Base-by-base conservation (phyloP, 1,140 invertebrate species). In the Acromyrmex heyeri region DNA sequence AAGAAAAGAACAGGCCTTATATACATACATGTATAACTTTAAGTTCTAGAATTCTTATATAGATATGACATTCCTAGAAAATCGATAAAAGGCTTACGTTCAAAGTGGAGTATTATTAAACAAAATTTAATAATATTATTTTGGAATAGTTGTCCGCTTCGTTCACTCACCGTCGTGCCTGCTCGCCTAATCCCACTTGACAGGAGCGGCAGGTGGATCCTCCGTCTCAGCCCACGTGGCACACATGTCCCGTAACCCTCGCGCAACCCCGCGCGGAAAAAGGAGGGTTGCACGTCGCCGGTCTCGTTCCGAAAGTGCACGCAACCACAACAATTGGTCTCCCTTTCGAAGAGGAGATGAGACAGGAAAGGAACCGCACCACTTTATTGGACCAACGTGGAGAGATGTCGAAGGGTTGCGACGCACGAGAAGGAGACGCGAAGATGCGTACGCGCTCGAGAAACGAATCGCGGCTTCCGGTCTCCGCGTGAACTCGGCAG, bases 171-270 rank as follows among this genome's bases (percentile, higher is more conserved):
- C 85, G 88, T 89, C 85, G 77, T 78, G 67, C 38, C 78, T 65
- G 83, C 38, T 87, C 85, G 27, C 86, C 67, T 87, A 90, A 89
- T 90, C 88, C 85, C 73, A 85, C 81, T 89, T 64, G 18, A 48
- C 65, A 72, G 62, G 10, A 59, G 57, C 70, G 38, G 77, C 85
- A 88, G 89, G 88, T 90, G 81, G 70, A 86, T 53, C 85, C 67
- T 82, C 67, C 53, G 30, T 59, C 48, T 78, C 81, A 69, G 21
- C 38, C 65, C 89, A 90, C 88, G 89, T 90, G 89, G 72, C 57
- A 90, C 88, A 90, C 88, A 90, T 90, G 30, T 90, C 86, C 79
- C 67, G n/a, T 59, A 6, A 72, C 38, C 55, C 77, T 70, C 64
- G 24, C 67, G 27, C 62, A 38, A 30, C 48, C 48, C 64, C 67